Base-by-base conservation (phyloP, 1,140 invertebrate genomes). In the Papilio machaon region DNA sequence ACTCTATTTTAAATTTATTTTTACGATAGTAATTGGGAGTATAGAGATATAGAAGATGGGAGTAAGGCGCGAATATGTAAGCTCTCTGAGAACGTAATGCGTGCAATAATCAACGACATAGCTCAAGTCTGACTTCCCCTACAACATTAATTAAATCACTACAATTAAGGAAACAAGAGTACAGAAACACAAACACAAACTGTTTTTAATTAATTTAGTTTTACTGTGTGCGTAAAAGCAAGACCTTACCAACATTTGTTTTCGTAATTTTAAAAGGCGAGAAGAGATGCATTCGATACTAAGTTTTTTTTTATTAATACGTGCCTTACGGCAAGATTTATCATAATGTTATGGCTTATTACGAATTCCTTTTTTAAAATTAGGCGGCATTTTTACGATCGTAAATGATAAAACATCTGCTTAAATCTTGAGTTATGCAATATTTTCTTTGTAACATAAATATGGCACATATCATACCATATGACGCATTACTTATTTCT, bases 91-190 rank as follows among this genome's bases (percentile, higher is more conserved):
- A 78, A 88, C 86, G 90, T 90, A 91, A 92, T 90, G 88, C 87
- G 86, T 89, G 90, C 88, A 91, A 91, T 92, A 89, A 92, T 92
- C 89, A 82, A 85, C 82, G 81, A 81, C 88, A 90, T 92, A 87
- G 83, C 87, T 91, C 89, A 90, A 86, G 81, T 87, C 85, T 70
- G 80, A 78, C 85, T 74, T 84, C 85, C 86, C 85, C 88, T 85
- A 58, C 76, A 9, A 67, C 81, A 91, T 92, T 91, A 92, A 92
- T 92, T 90, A 92, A 87, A 85, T 85, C 86, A 90, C 89, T 88
- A 86, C 88, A 91, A 89, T 91, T 89, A 91, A 88, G 84, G 46
- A 85, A 82, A 85, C 83, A 87, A 87, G 82, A 85, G 70, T 23
- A 60, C 64, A 83, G 35, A 82, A 82, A 85, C 60, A 60, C 19